Evolutionary conservation across 2,888 invertebrate genomes (phyloP), one percentile per base, ranked within the genome.

Genomic region (Sinohyriopsis cumingii): DNA sequence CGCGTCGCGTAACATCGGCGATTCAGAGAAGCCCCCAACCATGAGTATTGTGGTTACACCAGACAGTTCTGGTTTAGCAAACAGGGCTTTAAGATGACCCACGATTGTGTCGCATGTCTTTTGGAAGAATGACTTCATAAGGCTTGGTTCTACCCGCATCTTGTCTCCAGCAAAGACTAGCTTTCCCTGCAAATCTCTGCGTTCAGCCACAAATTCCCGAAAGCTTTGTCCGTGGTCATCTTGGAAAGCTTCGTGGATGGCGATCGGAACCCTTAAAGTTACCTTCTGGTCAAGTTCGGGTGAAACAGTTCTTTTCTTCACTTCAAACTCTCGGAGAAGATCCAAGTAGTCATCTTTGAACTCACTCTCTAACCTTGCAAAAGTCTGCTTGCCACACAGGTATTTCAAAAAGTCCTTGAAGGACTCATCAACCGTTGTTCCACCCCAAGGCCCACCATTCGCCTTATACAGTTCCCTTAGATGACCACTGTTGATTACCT

Each of bases 1-100:
- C 1, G 70, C 70, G 9, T 68, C 25, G 5, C 28, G 68, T 15
- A 77, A 53, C 69, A 74, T 72, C 3, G 60, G 60, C 0, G 73
- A 77, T 53, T 77, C 76, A 1, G 70, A 73, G 65, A 72, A 77
- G 20, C 76, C 76, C 4, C 76, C 76, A 5, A 77, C 76, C 76
- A 77, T 72, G 7, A 77, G 62, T 15, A 77, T 72, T 5, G 69
- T 33, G 5, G 53, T 55, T 4, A 56, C 67, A 61, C 67, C 68
- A 20, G 65, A 62, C 15, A 68, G 61, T 28, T 59, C 55, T 5
- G 56, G 64, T 18, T 61, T 54, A 19, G 25, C 18, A 45, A 76
- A 59, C 1, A 73, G 55, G 18, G 22, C 56, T 20, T 54, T 22
- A 2, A 74, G 5, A 59, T 74, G 74, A 3, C 57, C 54, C n/a